Evolutionary conservation across 2,797 vertebrate species (phyloP), one percentile per base, ranked within the genome.

Genomic region (Melanotaenia parkinsoni): DNA sequence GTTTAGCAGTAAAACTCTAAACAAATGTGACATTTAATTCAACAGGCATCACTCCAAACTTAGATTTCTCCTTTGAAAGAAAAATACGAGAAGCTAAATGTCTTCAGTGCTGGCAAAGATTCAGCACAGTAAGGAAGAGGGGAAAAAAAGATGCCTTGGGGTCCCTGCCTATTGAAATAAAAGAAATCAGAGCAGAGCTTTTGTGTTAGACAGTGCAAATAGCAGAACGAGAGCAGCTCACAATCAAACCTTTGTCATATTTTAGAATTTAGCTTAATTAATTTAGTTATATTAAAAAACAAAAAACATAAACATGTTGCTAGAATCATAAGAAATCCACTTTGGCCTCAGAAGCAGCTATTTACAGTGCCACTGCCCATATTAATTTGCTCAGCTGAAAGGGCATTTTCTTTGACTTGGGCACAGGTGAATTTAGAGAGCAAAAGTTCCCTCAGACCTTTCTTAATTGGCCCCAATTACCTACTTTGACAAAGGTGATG

Each of bases 391-490:
- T 35, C 71, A 77, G 89, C 84, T 89, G 67, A 87, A 53, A 76
- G 81, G 68, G 69, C 77, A 80, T 65, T 77, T 72, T 74, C 84
- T 90, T 77, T 80, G 77, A 67, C 79, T 63, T 77, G 77, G 74
- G 57, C 58, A 74, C 70, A 83, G 85, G 72, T 77, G 76, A 83
- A 68, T 82, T 73, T 63, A 72, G 45, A 82, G 85, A 83, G 82
- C 68, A 85, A 83, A 87, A 79, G 70, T 81, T 84, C 66, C 67
- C 77, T 84, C 72, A 71, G 40, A 86, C 77, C 74, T 71, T 57
- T 87, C 83, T 85, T 91, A 92, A 89, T 89, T 83, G 90, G 88
- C 77, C 81, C 82, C 90, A 91, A 86, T 94, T 92, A 90, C 89
- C 79, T 64, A 54, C 78, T 76, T 78, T 90, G 86, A 82, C 83